Evolutionary conservation across 1,140 invertebrate species (phyloP), one percentile per base, ranked within the genome.

Genomic region (Arion vulgaris): DNA sequence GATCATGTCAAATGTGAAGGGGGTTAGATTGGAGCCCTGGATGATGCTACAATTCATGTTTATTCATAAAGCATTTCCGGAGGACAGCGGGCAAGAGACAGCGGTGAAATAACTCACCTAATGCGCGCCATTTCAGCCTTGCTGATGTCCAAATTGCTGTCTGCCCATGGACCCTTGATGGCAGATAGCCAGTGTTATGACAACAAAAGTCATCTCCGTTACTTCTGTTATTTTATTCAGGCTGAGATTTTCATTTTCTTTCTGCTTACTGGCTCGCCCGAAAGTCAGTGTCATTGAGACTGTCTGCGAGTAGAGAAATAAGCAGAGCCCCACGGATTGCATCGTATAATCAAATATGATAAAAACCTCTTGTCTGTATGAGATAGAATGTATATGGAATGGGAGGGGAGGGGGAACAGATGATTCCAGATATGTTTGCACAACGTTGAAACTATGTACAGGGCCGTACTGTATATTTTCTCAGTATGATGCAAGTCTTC

Each of bases 11-110:
- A 34, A 75, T 49, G 73, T 51, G 45, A 75, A 32, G 73, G 71
- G 73, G 73, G 73, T 75, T 39, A 51, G 2, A 36, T 15, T 9
- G 28, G 28, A 51, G 28, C 73, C 45, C 73, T 32, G n/a, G 73
- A 75, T 75, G 38, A 75, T 75, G 39, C 73, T 36, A 75, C 73
- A 39, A 75, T 75, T 75, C 73, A 75, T 75, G 73, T 75, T 75
- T 75, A 75, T 75, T 75, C 73, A 75, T 75, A 75, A 75, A 75
- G 73, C 45, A 75, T 75, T 75, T 75, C 73, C 73, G 41, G 41
- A 51, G 32, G 39, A 41, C 73, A 51, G 28, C 39, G 45, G 73
- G 45, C 73, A n/a, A 75, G 41, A 75, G 39, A 75, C 45, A 34
- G 23, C 73, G 28, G 45, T 45, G 73, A 51, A 45, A 49, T 39